These are phyloP conservation scores for Anthopleura sola DNA, from an alignment of 64 coral and sea anemone species.

Conservation along the genomic window DNA sequence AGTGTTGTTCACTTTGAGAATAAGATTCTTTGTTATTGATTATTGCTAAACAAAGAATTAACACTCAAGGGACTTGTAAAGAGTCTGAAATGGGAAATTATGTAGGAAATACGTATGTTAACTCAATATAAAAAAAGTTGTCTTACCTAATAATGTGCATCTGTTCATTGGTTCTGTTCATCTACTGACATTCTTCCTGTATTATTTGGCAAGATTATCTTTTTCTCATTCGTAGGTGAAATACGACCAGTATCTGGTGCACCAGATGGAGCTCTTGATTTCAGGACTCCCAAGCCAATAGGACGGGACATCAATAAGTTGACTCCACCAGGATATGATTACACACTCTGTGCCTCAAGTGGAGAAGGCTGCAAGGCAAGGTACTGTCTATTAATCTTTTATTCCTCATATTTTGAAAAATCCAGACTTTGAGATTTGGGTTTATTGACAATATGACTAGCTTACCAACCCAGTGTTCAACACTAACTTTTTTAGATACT, in stretches of 20 bases:
- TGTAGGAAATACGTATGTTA: no score
- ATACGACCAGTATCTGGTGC: constrained; percentile 64
- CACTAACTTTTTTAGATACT: no score
- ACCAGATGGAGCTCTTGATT: constrained; percentile 84
- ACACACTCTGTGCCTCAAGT: constrained; percentile 54
- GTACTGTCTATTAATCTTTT: constrained; percentile 6
- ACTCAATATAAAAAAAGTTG: no score
- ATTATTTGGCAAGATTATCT: background rate
- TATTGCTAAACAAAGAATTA: no score
- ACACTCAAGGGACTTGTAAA: no score
- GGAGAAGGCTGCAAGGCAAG: constrained; percentile 48
- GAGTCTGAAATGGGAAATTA: no score
- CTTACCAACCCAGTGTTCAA: no score
- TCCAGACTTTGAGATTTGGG: background rate
- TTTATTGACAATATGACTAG: no score
- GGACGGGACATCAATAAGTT: constrained; percentile 80
- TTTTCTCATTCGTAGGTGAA: constrained; percentile 42
- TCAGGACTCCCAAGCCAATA: constrained; percentile 70
- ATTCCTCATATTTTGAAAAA: background rate
- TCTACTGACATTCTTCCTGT: background rate
- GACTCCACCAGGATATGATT: constrained; percentile 64
- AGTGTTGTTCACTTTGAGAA: no score
- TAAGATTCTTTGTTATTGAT: no score
- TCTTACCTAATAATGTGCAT: no score
- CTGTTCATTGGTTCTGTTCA: background rate